A percentile compares a stretch with the other conserved stretches of the same genome.
Evolutionary conservation across 2,113 vertebrate species (phyloP).

Genomic region (Hippolais icterina): DNA sequence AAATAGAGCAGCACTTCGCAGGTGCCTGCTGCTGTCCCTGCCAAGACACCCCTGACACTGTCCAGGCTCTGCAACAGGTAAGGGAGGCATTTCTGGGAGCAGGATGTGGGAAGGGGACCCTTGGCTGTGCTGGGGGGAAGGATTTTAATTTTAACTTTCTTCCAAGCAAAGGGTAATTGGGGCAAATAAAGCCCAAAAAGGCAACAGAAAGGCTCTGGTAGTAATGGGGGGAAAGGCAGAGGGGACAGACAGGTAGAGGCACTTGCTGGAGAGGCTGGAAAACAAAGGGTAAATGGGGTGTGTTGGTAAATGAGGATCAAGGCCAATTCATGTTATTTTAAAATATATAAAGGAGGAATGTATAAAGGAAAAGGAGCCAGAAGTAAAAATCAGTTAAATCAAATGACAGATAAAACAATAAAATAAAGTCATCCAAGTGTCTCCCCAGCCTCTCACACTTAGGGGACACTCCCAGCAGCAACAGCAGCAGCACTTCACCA

Average conservation of each 20-base stretch:
- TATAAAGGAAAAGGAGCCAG: not conserved
- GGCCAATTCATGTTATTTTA: accelerated
- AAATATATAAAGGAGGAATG: not conserved
- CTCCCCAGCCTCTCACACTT: not conserved
- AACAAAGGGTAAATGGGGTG: not conserved
- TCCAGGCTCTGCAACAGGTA: constrained; percentile 18
- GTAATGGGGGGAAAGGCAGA: not conserved
- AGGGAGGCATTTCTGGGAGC: not conserved
- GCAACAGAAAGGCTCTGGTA: not conserved
- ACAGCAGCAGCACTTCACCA: not conserved
- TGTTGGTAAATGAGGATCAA: not conserved
- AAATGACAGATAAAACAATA: not conserved
- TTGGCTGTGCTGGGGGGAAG: not conserved
- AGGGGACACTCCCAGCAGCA: not conserved
- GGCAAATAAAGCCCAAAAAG: not conserved
- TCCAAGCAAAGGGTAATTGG: not conserved
- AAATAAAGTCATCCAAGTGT: not conserved
- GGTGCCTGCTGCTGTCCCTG: not conserved
- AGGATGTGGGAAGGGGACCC: not conserved
- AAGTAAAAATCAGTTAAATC: not conserved
- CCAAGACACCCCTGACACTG: not conserved
- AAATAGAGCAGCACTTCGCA: not conserved
- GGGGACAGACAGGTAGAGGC: not conserved
- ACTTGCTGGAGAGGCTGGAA: not conserved
- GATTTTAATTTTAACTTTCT: not conserved